phyloP scores from a whole-genome alignment of 2,888 invertebrate genomes.

The Sepioteuthis lessoniana region DNA sequence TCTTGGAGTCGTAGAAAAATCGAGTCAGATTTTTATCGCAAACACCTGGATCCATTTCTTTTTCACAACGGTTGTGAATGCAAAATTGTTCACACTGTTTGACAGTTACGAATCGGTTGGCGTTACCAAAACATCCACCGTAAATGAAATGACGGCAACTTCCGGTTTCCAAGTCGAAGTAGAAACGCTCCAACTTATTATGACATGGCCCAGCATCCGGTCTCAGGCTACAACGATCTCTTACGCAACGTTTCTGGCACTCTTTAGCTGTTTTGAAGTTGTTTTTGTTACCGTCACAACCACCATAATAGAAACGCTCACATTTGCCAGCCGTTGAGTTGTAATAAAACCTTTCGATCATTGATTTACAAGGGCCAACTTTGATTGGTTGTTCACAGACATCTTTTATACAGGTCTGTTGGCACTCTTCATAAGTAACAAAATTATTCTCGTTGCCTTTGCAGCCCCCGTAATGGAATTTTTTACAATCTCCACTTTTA shows the following conservation, averaged over 20 bases:
- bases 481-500: not conserved
- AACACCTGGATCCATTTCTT: not conserved
- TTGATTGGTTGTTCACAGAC: not conserved
- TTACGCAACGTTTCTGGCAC: not conserved
- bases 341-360: not conserved
- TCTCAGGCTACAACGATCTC: not conserved
- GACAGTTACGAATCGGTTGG: not conserved
- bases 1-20: slow-evolving; percentile 18
- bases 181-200: not conserved
- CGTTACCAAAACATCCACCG: not conserved
- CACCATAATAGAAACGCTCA: not conserved
- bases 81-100: not conserved
- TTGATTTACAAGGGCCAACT: not conserved
- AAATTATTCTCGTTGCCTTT: not conserved
- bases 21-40: not conserved
- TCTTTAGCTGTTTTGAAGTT: not conserved
- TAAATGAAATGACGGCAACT: not conserved
- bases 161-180: not conserved
- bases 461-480: not conserved
- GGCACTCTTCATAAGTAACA: not conserved
- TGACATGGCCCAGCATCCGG: not conserved
- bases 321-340: not conserved
- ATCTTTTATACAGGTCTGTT: not conserved
- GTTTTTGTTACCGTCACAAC: not conserved
- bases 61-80: not conserved